phyloP scores from a whole-genome alignment of 2,113 vertebrate species.

The Brachypodius melanocephalos region DNA sequence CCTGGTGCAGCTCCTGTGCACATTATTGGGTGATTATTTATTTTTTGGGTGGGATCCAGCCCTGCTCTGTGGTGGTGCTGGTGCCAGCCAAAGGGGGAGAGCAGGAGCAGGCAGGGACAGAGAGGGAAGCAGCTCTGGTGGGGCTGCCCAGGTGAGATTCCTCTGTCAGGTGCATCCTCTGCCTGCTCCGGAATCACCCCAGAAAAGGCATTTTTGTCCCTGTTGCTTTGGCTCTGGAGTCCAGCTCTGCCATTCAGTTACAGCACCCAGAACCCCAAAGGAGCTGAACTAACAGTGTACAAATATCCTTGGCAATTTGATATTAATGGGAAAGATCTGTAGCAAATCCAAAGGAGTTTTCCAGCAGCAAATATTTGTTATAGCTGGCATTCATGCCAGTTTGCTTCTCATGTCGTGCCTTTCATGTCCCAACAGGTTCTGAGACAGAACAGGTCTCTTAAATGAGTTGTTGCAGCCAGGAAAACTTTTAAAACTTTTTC shows the following conservation, averaged over 20 bases:
- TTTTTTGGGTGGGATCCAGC: fast-evolving
- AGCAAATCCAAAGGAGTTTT: background rate
- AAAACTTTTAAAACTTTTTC: background rate
- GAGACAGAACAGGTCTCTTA: background rate
- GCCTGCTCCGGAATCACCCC: background rate
- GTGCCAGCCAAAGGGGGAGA: background rate
- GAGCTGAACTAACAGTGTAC: background rate
- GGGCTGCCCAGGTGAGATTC: no score
- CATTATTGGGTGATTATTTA: fast-evolving
- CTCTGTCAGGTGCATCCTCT: background rate
- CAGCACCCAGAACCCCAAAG: background rate
- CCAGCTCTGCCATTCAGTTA: background rate
- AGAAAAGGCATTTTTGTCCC: background rate
- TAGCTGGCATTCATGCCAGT: background rate
- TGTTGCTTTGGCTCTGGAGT: background rate
- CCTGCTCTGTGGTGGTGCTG: background rate
- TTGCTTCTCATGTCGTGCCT: background rate
- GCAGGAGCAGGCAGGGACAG: background rate
- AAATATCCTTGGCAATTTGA: background rate
- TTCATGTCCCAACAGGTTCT: background rate
- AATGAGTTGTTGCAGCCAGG: background rate
- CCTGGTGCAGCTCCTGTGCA: background rate
- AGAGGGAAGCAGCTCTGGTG: fast-evolving
- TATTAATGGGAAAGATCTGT: background rate
- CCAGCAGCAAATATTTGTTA: background rate